phyloP scores from a whole-genome alignment of 1,140 invertebrate genomes.

The Pachyrhynchus sulphureomaculatus region DNA sequence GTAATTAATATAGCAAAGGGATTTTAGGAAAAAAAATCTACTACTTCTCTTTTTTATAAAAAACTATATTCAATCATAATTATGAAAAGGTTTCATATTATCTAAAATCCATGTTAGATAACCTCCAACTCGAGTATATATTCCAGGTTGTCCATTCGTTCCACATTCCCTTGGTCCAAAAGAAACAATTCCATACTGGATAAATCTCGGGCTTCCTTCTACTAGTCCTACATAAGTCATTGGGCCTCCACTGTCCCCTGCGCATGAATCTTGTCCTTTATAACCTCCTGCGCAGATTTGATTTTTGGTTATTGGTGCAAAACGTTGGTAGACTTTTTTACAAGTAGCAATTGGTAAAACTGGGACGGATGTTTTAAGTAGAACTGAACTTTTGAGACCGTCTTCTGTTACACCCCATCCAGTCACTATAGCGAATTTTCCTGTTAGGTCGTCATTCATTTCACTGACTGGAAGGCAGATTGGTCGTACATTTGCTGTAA shows the following conservation, averaged over 20 bases:
- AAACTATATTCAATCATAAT: not conserved
- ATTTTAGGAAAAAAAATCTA: too few species aligned
- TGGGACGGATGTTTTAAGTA: conserved; percentile 30
- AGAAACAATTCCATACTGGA: conserved; percentile 49
- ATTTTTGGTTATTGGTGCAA: conserved; percentile 25
- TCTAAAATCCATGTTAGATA: conserved; percentile 46
- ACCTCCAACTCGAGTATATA: conserved; percentile 42
- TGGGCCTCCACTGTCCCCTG: conserved; percentile 63
- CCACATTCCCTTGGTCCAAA: conserved; percentile 57
- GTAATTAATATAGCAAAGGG: too few species aligned
- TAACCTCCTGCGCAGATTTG: conserved; percentile 56
- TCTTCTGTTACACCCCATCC: conserved; percentile 47
- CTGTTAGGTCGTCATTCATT: conserved; percentile 30
- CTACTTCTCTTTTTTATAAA: too few species aligned
- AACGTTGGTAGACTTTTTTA: conserved; percentile 27
- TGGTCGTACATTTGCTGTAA: conserved; percentile 55
- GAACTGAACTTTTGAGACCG: conserved; percentile 27
- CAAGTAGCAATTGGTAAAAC: conserved; percentile 31
- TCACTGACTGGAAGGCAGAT: conserved; percentile 59
- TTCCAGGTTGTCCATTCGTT: conserved; percentile 44
- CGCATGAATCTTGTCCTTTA: conserved; percentile 54
- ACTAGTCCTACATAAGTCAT: conserved; percentile 49
- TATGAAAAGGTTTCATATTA: not conserved
- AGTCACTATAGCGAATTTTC: conserved; percentile 35
- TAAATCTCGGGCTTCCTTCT: conserved; percentile 31